Evolutionary conservation across 2,113 vertebrate genomes (phyloP).

Genomic region (Merops nubicus): DNA sequence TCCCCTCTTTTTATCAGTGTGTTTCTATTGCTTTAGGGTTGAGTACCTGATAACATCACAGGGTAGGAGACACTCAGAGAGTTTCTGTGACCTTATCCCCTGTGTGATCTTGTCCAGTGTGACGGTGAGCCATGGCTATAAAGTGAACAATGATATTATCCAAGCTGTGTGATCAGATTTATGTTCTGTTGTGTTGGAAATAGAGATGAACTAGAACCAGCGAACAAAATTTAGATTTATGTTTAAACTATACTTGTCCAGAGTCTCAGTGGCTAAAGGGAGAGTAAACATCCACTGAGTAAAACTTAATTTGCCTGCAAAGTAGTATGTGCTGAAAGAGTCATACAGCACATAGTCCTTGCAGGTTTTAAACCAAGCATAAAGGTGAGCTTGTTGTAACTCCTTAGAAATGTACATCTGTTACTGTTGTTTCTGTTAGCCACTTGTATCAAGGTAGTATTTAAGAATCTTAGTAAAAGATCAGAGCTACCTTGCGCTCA

Average conservation of each 20-base stretch:
- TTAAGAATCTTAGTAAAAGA: background rate
- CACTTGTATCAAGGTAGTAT: background rate
- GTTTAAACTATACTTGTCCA: background rate
- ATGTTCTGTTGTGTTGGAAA: constrained; percentile 25
- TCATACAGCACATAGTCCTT: background rate
- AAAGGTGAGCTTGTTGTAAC: background rate
- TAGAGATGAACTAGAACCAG: background rate
- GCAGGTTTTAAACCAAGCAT: background rate
- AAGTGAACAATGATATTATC: constrained; percentile 57
- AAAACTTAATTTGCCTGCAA: background rate
- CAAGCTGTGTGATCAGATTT: constrained; percentile 37
- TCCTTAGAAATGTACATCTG: background rate
- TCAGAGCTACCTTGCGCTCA: background rate
- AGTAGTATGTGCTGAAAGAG: background rate
- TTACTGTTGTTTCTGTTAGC: background rate
- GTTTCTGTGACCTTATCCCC: constrained; percentile 64
- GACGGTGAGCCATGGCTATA: constrained; percentile 51
- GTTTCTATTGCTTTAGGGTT: constrained; percentile 72
- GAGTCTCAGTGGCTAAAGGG: background rate
- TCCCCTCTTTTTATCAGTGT: constrained; percentile 64
- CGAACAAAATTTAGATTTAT: background rate
- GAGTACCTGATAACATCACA: constrained; percentile 63
- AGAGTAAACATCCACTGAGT: background rate
- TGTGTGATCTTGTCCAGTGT: constrained; percentile 60
- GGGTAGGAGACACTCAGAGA: constrained; percentile 48